These are phyloP conservation scores for Biston stratarius DNA, from an alignment of 2,888 invertebrate species.

Conservation along the genomic window DNA sequence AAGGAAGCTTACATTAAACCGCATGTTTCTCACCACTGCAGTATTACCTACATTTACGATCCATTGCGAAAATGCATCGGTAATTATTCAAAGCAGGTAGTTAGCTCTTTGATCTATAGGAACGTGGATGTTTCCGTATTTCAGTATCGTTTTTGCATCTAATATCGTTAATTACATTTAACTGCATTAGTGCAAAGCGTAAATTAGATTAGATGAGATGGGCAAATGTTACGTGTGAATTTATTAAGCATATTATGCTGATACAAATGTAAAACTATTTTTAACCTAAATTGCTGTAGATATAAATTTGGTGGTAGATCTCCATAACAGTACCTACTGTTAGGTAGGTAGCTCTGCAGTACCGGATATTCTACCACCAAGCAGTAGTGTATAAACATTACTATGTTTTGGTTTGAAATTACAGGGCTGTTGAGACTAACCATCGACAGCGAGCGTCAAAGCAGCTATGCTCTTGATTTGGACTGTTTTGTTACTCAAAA, in stretches of 20 bases:
- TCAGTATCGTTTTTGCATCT: slow-evolving; percentile 12
- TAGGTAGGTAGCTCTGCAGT: no score
- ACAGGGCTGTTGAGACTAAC: no score
- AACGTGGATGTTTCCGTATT: slow-evolving; percentile 14
- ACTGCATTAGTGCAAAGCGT: slow-evolving; percentile 1
- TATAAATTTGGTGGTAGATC: no score
- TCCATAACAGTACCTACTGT: no score
- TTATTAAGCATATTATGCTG: background rate
- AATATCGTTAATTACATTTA: slow-evolving; percentile 11
- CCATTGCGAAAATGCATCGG: slow-evolving; percentile 25
- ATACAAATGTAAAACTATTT: background rate
- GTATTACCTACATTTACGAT: slow-evolving; percentile 20
- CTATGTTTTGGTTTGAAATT: no score
- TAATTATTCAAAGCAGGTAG: slow-evolving; percentile 19
- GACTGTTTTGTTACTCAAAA: no score
- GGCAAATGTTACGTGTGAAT: background rate
- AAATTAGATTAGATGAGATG: background rate
- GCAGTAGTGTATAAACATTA: no score
- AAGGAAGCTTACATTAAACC: background rate
- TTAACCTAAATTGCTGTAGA: no score
- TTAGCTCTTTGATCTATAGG: slow-evolving; percentile 22
- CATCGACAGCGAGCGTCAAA: no score
- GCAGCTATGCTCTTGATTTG: no score
- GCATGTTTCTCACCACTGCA: slow-evolving; percentile 5
- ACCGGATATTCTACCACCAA: no score